Base-by-base conservation (phyloP, 2,797 vertebrate species). In the Smutsia temminckii region DNA sequence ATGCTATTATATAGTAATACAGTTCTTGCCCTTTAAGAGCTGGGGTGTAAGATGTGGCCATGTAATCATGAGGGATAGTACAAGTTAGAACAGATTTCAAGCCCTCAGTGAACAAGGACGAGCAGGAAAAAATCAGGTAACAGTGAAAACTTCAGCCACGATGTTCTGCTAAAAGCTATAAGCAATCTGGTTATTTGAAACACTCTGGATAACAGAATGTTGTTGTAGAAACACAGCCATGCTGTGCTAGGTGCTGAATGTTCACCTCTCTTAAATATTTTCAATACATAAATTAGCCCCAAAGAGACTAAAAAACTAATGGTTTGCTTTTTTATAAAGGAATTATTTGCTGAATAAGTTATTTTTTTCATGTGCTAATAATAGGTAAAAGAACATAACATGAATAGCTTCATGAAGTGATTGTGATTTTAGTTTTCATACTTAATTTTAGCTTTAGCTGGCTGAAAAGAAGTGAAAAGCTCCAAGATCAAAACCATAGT, bases 341-440 rank as follows among this genome's bases (percentile, higher is more conserved):
- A 93, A 92, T 91, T 94, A 49, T 95, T 96, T 95, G 86, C 92
- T 95, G 94, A 96, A 74, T 95, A 80, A 95, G 94, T 95, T 91
- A 94, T 88, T 80, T 96, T 91, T 97, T 96, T 94, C 61, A 75
- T 71, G 64, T 86, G 83, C 74, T 95, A 95, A 95, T 91, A 96
- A 94, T 95, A 92, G 74, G 95, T 96, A 23, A 93, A 95, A 93
- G 64, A 96, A 71, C 37, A 75, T 78, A 75, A 34, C 68, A 84
- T 86, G 71, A 94, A 93, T 94, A 94, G 74, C 34, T 95, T 83
- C 78, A 84, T 86, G 93, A 91, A 97, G 40, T 95, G 80, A 93
- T 68, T 90, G 77, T 89, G 78, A 96, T 92, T 93, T 97, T 86
- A 88, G 75, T 94, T 96, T 96, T 96, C 66, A 87, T 93, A 61